These are phyloP conservation scores for Cantharis nigra DNA, from an alignment of 2,888 invertebrate genomes.

Conservation along the genomic window DNA sequence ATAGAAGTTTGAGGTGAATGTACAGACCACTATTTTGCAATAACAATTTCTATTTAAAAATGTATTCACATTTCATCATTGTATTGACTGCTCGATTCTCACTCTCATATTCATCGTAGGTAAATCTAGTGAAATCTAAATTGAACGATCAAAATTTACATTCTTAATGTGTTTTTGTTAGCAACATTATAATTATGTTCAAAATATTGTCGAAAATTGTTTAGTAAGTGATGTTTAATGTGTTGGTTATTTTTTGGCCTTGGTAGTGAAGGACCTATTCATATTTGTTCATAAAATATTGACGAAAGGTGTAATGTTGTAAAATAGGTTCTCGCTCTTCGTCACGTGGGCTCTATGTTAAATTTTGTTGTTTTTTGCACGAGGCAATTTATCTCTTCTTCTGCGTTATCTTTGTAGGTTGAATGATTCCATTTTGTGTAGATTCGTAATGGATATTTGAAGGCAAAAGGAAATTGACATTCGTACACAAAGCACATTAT, in stretches of 20 bases:
- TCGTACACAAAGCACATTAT: background rate
- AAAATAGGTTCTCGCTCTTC: background rate
- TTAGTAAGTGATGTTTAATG: background rate
- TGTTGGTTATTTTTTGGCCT: background rate
- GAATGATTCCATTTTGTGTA: background rate
- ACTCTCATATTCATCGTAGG: constrained; percentile 16
- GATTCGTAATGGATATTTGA: background rate
- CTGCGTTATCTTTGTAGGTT: background rate
- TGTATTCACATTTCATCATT: constrained; percentile 43
- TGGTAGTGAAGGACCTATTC: background rate
- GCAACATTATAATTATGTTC: background rate
- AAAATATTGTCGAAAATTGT: background rate
- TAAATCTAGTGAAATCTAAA: constrained; percentile 17
- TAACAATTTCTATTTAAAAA: constrained; percentile 52
- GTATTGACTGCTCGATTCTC: constrained; percentile 19
- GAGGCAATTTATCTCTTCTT: background rate
- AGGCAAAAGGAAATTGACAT: background rate
- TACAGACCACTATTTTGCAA: constrained; percentile 44
- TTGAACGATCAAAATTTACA: background rate
- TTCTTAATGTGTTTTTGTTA: background rate
- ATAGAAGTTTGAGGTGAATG: constrained; percentile 42
- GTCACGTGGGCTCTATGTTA: background rate
- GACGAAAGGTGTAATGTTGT: background rate
- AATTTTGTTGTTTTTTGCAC: background rate
- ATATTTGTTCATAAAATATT: background rate